Percentiles rank a stretch among this genome's conserved stretches.
phyloP scores from a whole-genome alignment of 2,888 invertebrate genomes.

The Pristionchus arcanus region DNA sequence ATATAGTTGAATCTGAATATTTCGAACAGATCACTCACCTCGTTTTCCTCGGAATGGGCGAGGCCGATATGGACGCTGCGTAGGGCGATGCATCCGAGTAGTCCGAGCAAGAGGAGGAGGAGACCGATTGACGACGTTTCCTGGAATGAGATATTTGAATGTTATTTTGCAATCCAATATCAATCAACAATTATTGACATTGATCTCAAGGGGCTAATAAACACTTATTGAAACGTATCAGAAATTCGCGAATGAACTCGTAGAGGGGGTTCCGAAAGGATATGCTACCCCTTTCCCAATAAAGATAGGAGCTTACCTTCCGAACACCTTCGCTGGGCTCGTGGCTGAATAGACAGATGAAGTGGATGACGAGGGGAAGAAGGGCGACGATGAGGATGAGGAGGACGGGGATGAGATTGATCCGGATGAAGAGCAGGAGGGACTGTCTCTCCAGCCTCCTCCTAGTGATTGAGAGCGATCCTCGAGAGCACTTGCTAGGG shows the following conservation, averaged over 20 bases:
- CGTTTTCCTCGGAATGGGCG: slow-evolving; percentile 1
- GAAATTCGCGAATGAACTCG: background rate
- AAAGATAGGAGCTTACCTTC: background rate
- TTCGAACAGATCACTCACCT: background rate
- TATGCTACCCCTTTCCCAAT: too few species aligned
- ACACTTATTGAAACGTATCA: background rate
- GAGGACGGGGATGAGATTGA: background rate
- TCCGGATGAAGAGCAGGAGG: background rate
- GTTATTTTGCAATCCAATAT: too few species aligned
- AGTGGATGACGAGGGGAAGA: background rate
- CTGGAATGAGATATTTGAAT: background rate
- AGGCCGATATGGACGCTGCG: background rate
- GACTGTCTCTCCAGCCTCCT: background rate
- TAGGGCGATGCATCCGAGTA: slow-evolving; percentile 14
- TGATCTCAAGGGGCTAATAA: background rate
- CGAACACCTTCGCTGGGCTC: background rate
- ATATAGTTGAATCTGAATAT: too few species aligned
- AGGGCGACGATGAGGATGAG: background rate
- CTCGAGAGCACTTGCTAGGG: background rate
- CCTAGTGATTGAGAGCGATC: background rate
- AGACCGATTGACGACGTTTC: background rate
- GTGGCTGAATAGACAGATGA: background rate
- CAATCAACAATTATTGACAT: background rate
- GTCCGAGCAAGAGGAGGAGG: background rate
- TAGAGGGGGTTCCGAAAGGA: too few species aligned